phyloP scores from a whole-genome alignment of 2,888 invertebrate genomes.

The Pyrgus malvae region DNA sequence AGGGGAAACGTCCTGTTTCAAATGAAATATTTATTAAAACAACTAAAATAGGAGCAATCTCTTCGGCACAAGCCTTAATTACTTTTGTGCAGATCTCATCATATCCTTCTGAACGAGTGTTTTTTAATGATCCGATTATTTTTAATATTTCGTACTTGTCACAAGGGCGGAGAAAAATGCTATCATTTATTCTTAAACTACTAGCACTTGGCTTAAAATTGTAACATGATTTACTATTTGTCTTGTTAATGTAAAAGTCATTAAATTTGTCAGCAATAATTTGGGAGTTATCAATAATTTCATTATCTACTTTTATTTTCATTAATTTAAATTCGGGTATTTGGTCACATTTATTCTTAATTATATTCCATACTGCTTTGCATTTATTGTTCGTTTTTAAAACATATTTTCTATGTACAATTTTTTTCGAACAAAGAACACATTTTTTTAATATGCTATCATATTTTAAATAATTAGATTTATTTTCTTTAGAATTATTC shows the following conservation, averaged over 20 bases:
- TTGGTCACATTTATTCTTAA: conserved; percentile 2
- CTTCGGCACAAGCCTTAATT: conserved; percentile 14
- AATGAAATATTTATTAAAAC: conserved; percentile 17
- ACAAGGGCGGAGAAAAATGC: conserved; percentile 18
- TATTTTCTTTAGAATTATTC: neutral
- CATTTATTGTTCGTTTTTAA: neutral
- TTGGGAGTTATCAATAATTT: neutral
- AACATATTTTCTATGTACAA: neutral
- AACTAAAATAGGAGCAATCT: conserved; percentile 5
- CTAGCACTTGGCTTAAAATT: too few relatives aligned
- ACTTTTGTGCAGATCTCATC: conserved; percentile 23
- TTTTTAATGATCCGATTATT: conserved; percentile 15
- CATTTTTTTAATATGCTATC: conserved; percentile 12
- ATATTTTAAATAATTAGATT: conserved; percentile 10
- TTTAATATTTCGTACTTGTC: conserved; percentile 3
- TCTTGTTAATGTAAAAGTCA: conserved; percentile 13
- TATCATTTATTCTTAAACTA: neutral
- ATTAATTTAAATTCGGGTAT: neutral
- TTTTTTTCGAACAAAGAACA: neutral
- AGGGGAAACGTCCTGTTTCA: neutral
- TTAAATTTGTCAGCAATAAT: conserved; percentile 17
- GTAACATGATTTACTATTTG: neutral
- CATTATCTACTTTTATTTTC: neutral
- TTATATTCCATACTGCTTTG: conserved; percentile 17
- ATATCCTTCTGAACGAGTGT: conserved; percentile 10